Base-by-base conservation (phyloP, 2,888 invertebrate species). In the Dryomyza anilis region DNA sequence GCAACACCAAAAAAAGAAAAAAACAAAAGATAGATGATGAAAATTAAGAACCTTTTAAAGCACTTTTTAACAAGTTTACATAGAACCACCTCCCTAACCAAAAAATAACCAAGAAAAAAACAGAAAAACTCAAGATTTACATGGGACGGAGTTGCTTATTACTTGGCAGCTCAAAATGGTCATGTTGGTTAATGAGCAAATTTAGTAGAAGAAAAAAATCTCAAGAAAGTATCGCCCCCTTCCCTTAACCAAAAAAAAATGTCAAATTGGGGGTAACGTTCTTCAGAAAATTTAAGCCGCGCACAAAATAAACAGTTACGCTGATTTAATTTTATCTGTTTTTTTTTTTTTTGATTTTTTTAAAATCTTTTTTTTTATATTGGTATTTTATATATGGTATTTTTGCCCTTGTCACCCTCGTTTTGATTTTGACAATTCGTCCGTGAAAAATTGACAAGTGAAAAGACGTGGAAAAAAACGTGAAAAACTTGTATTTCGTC, bases 201-300 rank as follows among this genome's bases (percentile, higher is more conserved):
- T 27, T 63, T 33, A 55, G 72, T 68, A 69, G 70, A 72, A 74
- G 74, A 73, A 74, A 73, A 73, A 77, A 78, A 73, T 75, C 73
- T 73, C 74, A 71, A 71, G 72, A 72, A 76, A 78, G 78, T 78
- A 79, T 74, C 74, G 73, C 77, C 72, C 78, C 78, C 78, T 79
- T 76, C 72, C 75, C 75, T 78, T 79, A 79, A 79, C 80, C 80
- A 80, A 80, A 78, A 78, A 79, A 76, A 76, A 77, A 77, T 71
- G 74, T 59, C 57, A 7, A n/a, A n/a, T n/a, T n/a, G n/a, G n/a
- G n/a, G n/a, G n/a, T n/a, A n/a, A n/a, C n/a, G n/a, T 33, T 59
- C 48, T 48, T 59, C n/a, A n/a, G 10, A 59, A 59, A 48, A 48
- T 59, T 59, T 33, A 59, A 59, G 46, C 59, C n/a, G 23, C 23